A percentile compares a stretch with the other conserved stretches of the same genome.
phyloP scores from a whole-genome alignment of 2,113 vertebrate species.

The Callospermophilus lateralis region DNA sequence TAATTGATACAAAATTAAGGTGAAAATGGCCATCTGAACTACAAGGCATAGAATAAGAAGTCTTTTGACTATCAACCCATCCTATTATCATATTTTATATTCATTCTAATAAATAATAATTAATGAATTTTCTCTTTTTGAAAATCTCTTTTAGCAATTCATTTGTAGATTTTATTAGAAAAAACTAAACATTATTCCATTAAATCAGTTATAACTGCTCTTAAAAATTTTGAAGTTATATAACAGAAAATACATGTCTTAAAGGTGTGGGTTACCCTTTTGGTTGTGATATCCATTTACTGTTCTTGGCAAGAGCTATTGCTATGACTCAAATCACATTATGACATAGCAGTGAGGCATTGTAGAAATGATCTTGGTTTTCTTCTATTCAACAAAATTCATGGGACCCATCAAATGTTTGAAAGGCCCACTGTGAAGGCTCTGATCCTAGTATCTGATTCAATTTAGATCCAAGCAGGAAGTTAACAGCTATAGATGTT shows the following conservation, averaged over 20 bases:
- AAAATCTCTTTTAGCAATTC: not conserved
- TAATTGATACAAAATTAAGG: conserved; percentile 20
- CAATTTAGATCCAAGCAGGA: not conserved
- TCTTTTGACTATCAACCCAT: not conserved
- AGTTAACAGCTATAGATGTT: not conserved
- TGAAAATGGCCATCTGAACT: not conserved
- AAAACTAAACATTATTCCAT: not conserved
- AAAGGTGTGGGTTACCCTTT: not conserved
- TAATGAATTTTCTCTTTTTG: not conserved
- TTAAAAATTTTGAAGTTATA: conserved; percentile 4
- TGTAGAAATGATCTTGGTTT: not conserved
- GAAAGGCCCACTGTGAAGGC: not conserved
- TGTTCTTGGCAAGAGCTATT: not conserved
- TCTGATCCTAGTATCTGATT: not conserved
- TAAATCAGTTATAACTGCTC: conserved; percentile 2
- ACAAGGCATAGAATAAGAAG: not conserved
- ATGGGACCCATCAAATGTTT: not conserved
- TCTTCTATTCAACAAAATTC: not conserved
- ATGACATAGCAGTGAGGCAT: not conserved
- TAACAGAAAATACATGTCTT: not conserved
- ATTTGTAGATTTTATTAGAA: conserved; percentile 40
- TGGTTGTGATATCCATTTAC: not conserved
- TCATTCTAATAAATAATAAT: conserved; percentile 42
- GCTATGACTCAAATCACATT: not conserved
- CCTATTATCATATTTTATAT: conserved; percentile 30